These are phyloP conservation scores for Pseudomyrmex dendroicus DNA, from an alignment of 1,140 invertebrate genomes.

Conservation along the genomic window DNA sequence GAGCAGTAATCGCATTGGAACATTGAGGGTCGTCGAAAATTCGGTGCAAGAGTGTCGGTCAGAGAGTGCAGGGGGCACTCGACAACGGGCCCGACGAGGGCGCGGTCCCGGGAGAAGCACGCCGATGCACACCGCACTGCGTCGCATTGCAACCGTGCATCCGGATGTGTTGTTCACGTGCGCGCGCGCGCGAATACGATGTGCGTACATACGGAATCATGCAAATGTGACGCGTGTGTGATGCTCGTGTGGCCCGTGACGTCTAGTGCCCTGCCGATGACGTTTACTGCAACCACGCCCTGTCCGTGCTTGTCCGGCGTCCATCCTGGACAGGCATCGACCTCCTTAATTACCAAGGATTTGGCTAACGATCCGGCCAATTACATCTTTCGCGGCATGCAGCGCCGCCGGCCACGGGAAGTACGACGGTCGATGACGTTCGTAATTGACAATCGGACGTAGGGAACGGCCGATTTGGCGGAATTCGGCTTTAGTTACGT, in stretches of 20 bases:
- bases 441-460: conserved; percentile 9
- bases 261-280: conserved; percentile 81
- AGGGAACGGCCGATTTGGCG: not conserved
- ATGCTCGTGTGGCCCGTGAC: conserved; percentile 79
- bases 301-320: conserved; percentile 76
- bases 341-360: conserved; percentile 81
- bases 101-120: conserved; percentile 4
- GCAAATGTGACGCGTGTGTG: conserved; percentile 79
- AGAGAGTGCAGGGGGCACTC: conserved; percentile 50
- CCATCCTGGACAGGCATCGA: conserved; percentile 77
- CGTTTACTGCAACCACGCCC: conserved; percentile 81
- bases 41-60: conserved; percentile 65
- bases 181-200: conserved; percentile 45
- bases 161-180: conserved; percentile 67
- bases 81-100: conserved; percentile 67
- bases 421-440: not conserved
- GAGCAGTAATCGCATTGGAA: conserved; percentile 53
- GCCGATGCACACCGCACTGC: conserved; percentile 49
- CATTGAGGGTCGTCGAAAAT: conserved; percentile 69
- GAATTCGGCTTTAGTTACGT: not conserved
- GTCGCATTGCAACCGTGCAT: conserved; percentile 72
- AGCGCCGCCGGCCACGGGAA: not conserved
- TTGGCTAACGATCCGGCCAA: conserved; percentile 64
- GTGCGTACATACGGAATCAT: conserved; percentile 73
- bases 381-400: conserved; percentile 63